Percentiles rank a stretch among this genome's conserved stretches.
phyloP scores from a whole-genome alignment of 1,140 invertebrate species.

The Hypothenemus hampei region DNA sequence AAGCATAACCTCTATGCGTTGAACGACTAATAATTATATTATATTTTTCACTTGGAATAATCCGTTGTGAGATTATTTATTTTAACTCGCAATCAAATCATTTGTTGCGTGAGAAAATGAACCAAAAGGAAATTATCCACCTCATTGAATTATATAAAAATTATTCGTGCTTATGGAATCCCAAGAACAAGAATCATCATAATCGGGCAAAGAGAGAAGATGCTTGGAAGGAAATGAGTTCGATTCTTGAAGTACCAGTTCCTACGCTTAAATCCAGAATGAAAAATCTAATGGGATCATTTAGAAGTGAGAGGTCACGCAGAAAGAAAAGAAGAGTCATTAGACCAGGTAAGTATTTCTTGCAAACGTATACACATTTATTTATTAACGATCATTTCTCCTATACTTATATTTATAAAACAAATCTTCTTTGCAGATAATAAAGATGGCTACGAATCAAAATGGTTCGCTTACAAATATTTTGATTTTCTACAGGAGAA shows the following conservation, averaged over 20 bases:
- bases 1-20: too few species aligned
- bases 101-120: too few species aligned
- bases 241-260: conserved; percentile 3
- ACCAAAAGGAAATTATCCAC: background rate
- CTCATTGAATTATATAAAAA: conserved; percentile 15
- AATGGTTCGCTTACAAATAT: background rate
- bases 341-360: conserved; percentile 1
- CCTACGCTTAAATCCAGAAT: conserved; percentile 6
- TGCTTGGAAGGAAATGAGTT: conserved; percentile 9
- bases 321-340: conserved; percentile 1
- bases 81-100: too few species aligned
- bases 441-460: background rate
- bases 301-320: background rate
- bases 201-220: conserved; percentile 4
- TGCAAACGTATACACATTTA: background rate
- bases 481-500: background rate
- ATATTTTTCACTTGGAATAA: too few species aligned
- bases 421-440: background rate
- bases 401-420: background rate
- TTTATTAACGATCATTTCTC: background rate
- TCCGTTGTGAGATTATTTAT: too few species aligned
- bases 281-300: conserved; percentile 8
- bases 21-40: too few species aligned
- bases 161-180: conserved; percentile 4
- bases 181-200: conserved; percentile 7